Conservation (phyloP, 2,113 vertebrate genomes). For the Crotalus viridis region DNA sequence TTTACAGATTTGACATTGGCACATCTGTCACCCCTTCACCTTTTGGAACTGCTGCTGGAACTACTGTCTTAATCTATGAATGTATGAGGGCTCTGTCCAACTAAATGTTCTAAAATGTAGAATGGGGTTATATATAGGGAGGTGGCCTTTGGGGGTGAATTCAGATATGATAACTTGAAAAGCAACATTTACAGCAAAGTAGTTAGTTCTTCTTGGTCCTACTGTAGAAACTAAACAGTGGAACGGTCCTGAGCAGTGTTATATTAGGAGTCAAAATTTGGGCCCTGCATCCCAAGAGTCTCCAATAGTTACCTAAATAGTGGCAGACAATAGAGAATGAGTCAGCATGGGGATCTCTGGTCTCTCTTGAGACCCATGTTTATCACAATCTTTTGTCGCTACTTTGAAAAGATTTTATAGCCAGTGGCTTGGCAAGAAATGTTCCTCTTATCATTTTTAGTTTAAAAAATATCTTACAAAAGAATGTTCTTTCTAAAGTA, state of each 20-base stretch:
- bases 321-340: not conserved
- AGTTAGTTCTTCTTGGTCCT: not conserved
- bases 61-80: not conserved
- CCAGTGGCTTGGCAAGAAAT: not conserved
- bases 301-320: no score
- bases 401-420: not conserved
- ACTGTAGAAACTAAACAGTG: not conserved
- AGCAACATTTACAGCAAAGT: not conserved
- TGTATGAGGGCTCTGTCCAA: not conserved
- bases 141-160: not conserved
- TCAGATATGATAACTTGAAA: not conserved
- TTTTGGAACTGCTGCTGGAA: not conserved
- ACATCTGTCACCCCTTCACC: not conserved
- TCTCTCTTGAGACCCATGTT: not conserved
- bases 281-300: not conserved
- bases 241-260: not conserved
- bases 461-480: not conserved
- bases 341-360: not conserved
- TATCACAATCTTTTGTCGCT: not conserved
- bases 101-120: not conserved
- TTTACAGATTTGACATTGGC: not conserved
- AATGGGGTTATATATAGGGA: not conserved
- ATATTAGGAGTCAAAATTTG: not conserved
- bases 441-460: not conserved
- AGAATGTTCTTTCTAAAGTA: not conserved